Percentiles rank a stretch among this genome's conserved stretches.
These are phyloP conservation scores for Hafferia zeledoni DNA, from an alignment of 2,797 vertebrate species.

Conservation along the genomic window DNA sequence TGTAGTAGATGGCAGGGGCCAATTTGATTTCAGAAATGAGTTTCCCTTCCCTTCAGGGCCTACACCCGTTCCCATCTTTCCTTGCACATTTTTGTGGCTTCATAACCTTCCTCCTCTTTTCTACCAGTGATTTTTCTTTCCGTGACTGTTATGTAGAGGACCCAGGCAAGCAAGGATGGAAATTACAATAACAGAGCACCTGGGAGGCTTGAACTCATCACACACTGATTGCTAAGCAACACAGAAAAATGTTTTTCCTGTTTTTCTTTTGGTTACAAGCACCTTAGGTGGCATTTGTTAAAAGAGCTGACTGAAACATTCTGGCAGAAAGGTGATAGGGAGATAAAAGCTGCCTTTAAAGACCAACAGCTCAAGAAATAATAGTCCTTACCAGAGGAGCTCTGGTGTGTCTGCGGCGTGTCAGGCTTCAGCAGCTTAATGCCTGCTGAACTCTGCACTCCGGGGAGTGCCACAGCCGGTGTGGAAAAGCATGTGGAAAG, in stretches of 20 bases:
- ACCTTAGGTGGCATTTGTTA: conserved; percentile 23
- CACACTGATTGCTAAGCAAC: conserved; percentile 34
- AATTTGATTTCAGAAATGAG: background rate
- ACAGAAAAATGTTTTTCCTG: conserved; percentile 34
- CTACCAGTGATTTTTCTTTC: background rate
- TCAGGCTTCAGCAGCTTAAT: background rate
- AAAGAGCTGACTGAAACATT: conserved; percentile 30
- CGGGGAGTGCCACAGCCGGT: rapidly evolving
- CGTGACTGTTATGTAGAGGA: background rate
- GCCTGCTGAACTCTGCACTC: background rate
- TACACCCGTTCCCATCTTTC: background rate
- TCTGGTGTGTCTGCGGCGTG: background rate
- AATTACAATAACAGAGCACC: background rate
- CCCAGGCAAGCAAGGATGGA: background rate
- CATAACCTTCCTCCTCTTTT: background rate
- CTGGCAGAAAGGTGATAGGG: conserved; percentile 46
- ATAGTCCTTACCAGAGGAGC: background rate
- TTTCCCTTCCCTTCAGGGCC: background rate
- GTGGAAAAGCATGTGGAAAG: background rate
- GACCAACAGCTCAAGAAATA: conserved; percentile 27
- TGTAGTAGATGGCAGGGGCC: background rate
- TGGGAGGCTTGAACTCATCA: background rate
- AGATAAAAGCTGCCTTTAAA: conserved; percentile 42
- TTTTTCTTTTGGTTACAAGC: conserved; percentile 11
- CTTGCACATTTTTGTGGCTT: background rate